Evolutionary conservation across 2,797 vertebrate species (phyloP), one percentile per base, ranked within the genome.

Genomic region (Chanos chanos): DNA sequence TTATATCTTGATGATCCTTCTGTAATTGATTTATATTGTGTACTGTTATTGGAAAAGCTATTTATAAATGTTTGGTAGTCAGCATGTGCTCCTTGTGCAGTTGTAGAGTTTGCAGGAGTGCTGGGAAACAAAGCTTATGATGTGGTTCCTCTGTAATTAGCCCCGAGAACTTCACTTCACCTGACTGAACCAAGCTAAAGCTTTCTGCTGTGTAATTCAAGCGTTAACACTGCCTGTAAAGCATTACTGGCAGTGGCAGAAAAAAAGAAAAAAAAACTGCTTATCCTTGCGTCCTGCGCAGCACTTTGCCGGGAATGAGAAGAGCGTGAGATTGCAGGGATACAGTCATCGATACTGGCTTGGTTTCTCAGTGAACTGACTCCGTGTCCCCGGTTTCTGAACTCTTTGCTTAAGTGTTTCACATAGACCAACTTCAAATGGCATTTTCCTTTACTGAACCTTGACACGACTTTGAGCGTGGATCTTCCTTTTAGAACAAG

Each of bases 121-220:
- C 50, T 64, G 19, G 7, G 57, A 63, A 54, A 57, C 73, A 76
- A 71, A 83, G 76, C 27, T 62, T 82, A 85, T 85, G 85, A 85
- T 82, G 72, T 72, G 78, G 85, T 85, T 86, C 82, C 88, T 84
- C 74, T 69, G 69, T 79, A 85, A 85, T 83, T 81, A 81, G 84
- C 84, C n/a, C n/a, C 84, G 74, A 83, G 72, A 75, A 77, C 77
- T 81, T n/a, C 74, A 66, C 74, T 71, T 70, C 54, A 80, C 78
- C 68, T 83, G 81, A 85, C 83, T 81, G 77, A 83, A 83, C 83
- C 73, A 80, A 77, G 77, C 50, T n/a, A n/a, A 69, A 73, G 79
- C 71, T 74, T 64, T 82, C 74, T 66, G 54, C 73, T 66, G 74
- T 69, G 59, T 79, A 83, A 74, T 60, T 81, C 77, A 69, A 66